These are phyloP conservation scores for Choreutis nemorana DNA, from an alignment of 2,888 invertebrate species.

Conservation along the genomic window DNA sequence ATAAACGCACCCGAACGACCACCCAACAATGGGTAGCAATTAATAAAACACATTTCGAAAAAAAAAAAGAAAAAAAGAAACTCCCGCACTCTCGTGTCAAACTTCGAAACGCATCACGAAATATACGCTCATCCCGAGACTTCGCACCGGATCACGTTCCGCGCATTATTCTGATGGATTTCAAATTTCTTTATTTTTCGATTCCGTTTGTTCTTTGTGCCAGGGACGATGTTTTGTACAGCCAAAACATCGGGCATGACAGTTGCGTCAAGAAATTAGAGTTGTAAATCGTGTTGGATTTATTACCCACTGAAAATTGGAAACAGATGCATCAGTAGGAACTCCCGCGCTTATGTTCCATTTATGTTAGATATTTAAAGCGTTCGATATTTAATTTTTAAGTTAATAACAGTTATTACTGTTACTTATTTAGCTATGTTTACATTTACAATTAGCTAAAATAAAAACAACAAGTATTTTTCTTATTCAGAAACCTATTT, in stretches of 20 bases:
- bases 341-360: too few relatives aligned
- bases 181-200: conserved; percentile 26
- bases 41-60: conserved; percentile 25
- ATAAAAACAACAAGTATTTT: too few relatives aligned
- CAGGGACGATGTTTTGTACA: background rate
- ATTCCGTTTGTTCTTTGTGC: conserved; percentile 13
- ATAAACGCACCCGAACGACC: conserved; percentile 21
- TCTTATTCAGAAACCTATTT: conserved; percentile 1
- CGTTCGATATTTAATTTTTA: too few relatives aligned
- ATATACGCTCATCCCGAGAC: conserved; percentile 44
- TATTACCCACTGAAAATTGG: too few relatives aligned
- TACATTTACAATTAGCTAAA: too few relatives aligned
- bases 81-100: conserved; percentile 34
- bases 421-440: too few relatives aligned
- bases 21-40: conserved; percentile 44
- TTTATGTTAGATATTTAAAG: too few relatives aligned
- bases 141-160: conserved; percentile 48
- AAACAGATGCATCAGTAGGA: too few relatives aligned
- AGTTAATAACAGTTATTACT: too few relatives aligned
- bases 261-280: too few relatives aligned
- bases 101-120: conserved; percentile 33
- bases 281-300: too few relatives aligned
- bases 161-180: conserved; percentile 51
- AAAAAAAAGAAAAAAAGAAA: conserved; percentile 15
- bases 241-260: conserved; percentile 14